These are phyloP conservation scores for Eurypyga helias DNA, from an alignment of 2,113 vertebrate species.

Conservation along the genomic window DNA sequence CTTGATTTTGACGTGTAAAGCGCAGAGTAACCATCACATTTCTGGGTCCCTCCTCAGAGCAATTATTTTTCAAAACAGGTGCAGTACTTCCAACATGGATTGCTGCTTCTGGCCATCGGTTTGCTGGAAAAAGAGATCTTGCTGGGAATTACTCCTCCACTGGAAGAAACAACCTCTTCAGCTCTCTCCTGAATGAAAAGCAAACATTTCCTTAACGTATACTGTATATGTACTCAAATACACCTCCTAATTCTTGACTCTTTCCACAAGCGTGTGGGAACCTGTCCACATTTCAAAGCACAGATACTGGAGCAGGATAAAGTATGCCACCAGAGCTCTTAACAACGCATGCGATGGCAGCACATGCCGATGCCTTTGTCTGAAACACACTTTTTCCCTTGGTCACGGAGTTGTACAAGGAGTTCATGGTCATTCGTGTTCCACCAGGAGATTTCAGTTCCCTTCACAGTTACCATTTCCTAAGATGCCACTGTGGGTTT, in stretches of 20 bases:
- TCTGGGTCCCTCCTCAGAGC: neutral
- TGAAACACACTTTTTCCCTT: neutral
- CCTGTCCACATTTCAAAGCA: neutral
- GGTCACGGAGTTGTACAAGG: neutral
- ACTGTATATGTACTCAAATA: neutral
- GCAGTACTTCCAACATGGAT: neutral
- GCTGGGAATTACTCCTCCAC: neutral
- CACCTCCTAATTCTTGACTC: neutral
- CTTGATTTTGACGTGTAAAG: neutral
- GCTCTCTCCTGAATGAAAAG: neutral
- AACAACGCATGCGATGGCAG: neutral
- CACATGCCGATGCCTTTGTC: accelerated
- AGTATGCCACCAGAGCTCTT: neutral
- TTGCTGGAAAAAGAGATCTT: neutral
- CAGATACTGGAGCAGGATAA: accelerated
- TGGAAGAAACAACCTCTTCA: neutral
- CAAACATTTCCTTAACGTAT: neutral
- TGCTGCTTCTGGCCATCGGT: neutral
- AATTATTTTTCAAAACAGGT: neutral
- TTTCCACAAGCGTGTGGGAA: neutral
- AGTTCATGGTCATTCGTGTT: neutral
- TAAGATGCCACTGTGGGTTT: neutral
- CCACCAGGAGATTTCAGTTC: neutral
- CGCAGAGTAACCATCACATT: neutral
- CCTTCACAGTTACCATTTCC: neutral